Conservation (phyloP, 2,113 vertebrate species). For the Sula dactylatra region DNA sequence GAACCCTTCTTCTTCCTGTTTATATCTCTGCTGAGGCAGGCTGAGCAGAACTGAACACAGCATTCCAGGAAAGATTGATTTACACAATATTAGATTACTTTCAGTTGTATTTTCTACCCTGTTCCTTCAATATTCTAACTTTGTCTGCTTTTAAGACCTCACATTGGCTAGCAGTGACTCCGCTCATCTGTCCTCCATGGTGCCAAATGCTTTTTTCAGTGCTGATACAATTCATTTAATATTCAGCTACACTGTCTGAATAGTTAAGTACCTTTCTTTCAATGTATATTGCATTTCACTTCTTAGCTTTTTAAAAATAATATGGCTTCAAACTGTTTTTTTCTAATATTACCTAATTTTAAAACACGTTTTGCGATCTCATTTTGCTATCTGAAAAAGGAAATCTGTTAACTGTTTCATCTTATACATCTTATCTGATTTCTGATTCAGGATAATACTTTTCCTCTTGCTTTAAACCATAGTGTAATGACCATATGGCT, state of each 20-base stretch:
- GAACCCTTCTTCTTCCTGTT: conserved; percentile 37
- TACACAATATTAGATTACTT: conserved; percentile 8
- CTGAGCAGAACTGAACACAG: not conserved
- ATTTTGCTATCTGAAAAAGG: not conserved
- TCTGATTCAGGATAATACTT: not conserved
- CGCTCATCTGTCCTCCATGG: not conserved
- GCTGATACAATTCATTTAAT: not conserved
- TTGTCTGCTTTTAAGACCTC: not conserved
- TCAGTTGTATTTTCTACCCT: not conserved
- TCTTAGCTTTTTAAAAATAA: not conserved
- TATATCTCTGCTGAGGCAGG: not conserved
- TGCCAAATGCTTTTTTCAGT: not conserved
- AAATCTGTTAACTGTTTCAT: not conserved
- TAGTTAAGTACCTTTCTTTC: not conserved
- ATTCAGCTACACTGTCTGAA: not conserved
- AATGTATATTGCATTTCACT: not conserved
- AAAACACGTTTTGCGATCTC: not conserved
- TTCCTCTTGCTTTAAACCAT: not conserved
- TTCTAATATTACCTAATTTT: not conserved
- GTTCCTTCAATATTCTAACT: not conserved
- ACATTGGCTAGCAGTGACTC: not conserved
- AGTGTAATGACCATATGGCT: not conserved
- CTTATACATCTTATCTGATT: not conserved
- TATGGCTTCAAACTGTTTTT: not conserved
- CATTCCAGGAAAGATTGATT: not conserved